These are phyloP conservation scores for Drosophila repletoides DNA, from an alignment of 1,140 invertebrate species.

Conservation along the genomic window DNA sequence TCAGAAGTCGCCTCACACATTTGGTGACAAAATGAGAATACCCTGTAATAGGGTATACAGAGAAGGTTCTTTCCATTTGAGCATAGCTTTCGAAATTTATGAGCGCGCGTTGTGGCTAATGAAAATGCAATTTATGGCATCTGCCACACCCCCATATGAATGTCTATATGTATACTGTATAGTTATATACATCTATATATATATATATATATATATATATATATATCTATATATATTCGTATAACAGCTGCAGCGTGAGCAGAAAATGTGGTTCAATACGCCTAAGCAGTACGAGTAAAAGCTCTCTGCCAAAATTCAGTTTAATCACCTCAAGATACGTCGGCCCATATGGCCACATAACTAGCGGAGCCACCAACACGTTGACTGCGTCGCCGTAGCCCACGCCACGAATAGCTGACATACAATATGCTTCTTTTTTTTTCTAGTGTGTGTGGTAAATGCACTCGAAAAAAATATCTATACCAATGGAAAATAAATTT, in stretches of 20 bases:
- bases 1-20: too few relatives aligned
- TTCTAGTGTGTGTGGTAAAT: neutral
- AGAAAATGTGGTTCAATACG: constrained; percentile 32
- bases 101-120: neutral
- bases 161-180: too few relatives aligned
- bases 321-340: constrained; percentile 69
- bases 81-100: constrained; percentile 11
- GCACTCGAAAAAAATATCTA: too few relatives aligned
- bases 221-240: too few relatives aligned
- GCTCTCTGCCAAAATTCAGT: constrained; percentile 65
- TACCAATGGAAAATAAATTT: too few relatives aligned
- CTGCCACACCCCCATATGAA: constrained; percentile 33
- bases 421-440: neutral
- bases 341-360: constrained; percentile 52
- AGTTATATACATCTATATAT: too few relatives aligned
- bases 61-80: neutral
- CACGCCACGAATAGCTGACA: constrained; percentile 59
- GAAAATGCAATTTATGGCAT: constrained; percentile 43
- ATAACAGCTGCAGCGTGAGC: constrained; percentile 9
- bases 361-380: constrained; percentile 37
- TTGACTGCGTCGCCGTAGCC: constrained; percentile 27
- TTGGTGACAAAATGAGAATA: too few relatives aligned
- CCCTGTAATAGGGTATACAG: neutral
- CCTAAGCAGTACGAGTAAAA: constrained; percentile 34
- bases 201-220: too few relatives aligned